These are phyloP conservation scores for Aspidiotus destructor DNA, from an alignment of 2,888 invertebrate genomes.

Conservation along the genomic window DNA sequence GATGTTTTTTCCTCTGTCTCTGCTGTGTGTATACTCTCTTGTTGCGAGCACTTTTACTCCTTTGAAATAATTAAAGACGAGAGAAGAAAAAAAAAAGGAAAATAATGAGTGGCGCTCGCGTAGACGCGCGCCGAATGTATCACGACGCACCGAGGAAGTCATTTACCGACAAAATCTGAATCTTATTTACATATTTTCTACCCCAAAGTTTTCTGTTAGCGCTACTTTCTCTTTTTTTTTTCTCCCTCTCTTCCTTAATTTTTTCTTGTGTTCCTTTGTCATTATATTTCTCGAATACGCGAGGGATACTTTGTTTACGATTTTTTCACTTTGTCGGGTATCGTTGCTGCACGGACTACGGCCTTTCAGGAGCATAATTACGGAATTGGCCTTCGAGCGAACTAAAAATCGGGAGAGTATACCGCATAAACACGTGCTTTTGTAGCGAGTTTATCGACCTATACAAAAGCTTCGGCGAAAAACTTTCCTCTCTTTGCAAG, in stretches of 20 bases:
- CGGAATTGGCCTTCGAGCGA: too few relatives aligned
- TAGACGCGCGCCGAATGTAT: conserved; percentile 12
- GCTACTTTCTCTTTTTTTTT: neutral
- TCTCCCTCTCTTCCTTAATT: neutral
- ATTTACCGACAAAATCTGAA: conserved; percentile 29
- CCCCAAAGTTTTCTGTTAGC: conserved; percentile 25
- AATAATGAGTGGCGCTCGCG: conserved; percentile 24
- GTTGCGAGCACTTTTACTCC: neutral
- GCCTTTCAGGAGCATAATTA: too few relatives aligned
- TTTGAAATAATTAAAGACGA: conserved; percentile 31
- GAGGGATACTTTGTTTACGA: too few relatives aligned
- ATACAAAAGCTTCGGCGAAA: too few relatives aligned
- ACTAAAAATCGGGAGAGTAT: too few relatives aligned
- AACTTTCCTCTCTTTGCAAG: too few relatives aligned
- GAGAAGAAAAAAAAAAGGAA: conserved; percentile 25
- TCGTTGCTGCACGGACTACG: too few relatives aligned
- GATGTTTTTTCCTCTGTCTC: conserved; percentile 21
- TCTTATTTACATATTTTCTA: conserved; percentile 32
- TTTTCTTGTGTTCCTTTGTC: neutral
- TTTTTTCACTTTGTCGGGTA: too few relatives aligned
- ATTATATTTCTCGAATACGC: neutral
- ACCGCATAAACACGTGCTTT: too few relatives aligned
- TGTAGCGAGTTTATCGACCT: too few relatives aligned
- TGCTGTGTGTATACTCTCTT: conserved; percentile 14
- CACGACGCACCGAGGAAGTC: conserved; percentile 19